Evolutionary conservation across 2,888 invertebrate genomes (phyloP).

Genomic region (Crocallis elinguaria): DNA sequence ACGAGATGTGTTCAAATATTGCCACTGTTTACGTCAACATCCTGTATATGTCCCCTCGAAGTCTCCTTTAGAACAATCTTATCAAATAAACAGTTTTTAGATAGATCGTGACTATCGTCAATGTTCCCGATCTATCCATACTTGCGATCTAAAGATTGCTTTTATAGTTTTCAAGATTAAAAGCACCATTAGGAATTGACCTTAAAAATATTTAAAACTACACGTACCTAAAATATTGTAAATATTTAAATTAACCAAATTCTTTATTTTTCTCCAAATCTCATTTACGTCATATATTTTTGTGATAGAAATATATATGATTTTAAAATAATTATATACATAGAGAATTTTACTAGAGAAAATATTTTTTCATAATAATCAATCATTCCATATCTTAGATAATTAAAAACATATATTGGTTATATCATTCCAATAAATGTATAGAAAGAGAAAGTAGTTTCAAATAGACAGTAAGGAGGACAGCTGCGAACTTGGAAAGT

Average conservation of each 20-base stretch:
- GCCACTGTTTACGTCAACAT: too few species aligned
- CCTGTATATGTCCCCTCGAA: too few species aligned
- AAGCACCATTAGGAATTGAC: conserved; percentile 7
- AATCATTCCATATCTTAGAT: conserved; percentile 12
- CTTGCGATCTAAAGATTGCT: too few species aligned
- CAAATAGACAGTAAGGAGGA: too few species aligned
- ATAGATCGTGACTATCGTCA: too few species aligned
- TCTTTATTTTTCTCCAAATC: conserved; percentile 13
- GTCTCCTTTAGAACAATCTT: too few species aligned
- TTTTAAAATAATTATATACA: conserved; percentile 12
- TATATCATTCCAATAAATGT: background rate
- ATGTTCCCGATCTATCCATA: too few species aligned
- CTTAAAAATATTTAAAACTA: conserved; percentile 6
- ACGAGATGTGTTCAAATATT: too few species aligned
- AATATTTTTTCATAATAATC: conserved; percentile 7
- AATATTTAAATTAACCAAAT: conserved; percentile 10
- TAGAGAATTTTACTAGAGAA: conserved; percentile 17
- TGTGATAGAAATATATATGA: conserved; percentile 15
- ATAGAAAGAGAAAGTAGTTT: too few species aligned
- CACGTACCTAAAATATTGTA: conserved; percentile 14
- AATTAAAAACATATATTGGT: background rate
- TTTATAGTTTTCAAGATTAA: too few species aligned
- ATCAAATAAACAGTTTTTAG: too few species aligned
- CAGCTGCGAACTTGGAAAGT: too few species aligned
- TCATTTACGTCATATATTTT: conserved; percentile 19